Base-by-base conservation (phyloP, 2,888 invertebrate genomes). In the Orthosia gracilis region DNA sequence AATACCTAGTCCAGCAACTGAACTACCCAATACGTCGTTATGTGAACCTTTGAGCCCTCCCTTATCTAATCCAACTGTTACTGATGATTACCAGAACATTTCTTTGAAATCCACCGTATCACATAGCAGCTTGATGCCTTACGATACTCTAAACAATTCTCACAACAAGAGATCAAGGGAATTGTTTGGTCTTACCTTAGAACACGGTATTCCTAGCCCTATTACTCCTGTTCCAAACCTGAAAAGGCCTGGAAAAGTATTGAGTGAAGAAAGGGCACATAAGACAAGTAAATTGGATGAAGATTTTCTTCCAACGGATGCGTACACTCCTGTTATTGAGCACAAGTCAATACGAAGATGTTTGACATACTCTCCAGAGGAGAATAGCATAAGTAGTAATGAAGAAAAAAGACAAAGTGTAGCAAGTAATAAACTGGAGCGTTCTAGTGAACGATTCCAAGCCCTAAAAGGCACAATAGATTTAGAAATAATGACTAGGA, bases 391-490 rank as follows among this genome's bases (percentile, higher is more conserved):
- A 61, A 95, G 91, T 49, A 97, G 97, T 62, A 97, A 95, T 69
- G 96, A 97, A 76, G 97, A 97, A 63, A 97, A 97, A 85, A 92
- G 97, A 58, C 92, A 95, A 68, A 97, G 97, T 55, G 94, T 97
- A 2, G 96, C 96, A 0, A 97, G 97, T 50, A 96, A 94, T 87
- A 90, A 91, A 17, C 88, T 95, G 69, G 96, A 96, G 50, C 88
- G 90, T 66, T 95, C 96, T 71, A 88, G 86, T 40, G 95, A 96
- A 76, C 89, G 93, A 69, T 94, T 93, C 78, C 95, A 92, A 85
- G 88, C 92, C 2, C 89, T 93, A 0, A 96, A 95, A 83, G 97
- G 97, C 40, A 97, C 97, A 4, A 97, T 98, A 85, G 97, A 98
- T 87, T 93, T 98, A 87, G 97, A 97, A 89, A 97, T 97, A 76